Evolutionary conservation across 2,888 invertebrate species (phyloP).

Genomic region (Anticlea derivata): DNA sequence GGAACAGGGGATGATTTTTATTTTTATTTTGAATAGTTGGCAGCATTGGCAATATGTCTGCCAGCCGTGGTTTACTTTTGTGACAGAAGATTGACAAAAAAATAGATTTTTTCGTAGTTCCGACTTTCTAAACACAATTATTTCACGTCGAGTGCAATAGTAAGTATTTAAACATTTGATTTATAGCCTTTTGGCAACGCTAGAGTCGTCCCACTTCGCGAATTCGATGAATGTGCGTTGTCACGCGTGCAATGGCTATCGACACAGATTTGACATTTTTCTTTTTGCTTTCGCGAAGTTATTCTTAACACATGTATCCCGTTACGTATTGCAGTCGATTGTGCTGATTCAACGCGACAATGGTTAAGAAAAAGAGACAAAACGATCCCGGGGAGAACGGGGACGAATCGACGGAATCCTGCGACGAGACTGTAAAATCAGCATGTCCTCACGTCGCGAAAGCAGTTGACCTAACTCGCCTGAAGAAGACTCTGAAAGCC

Average conservation of each 20-base stretch:
- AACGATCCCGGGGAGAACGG: slow-evolving; percentile 85
- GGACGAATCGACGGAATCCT: slow-evolving; percentile 88
- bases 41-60: slow-evolving; percentile 76
- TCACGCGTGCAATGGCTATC: slow-evolving; percentile 82
- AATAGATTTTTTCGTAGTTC: slow-evolving; percentile 51
- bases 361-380: slow-evolving; percentile 91
- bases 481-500: slow-evolving; percentile 83
- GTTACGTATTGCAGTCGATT: slow-evolving; percentile 77
- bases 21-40: slow-evolving; percentile 51
- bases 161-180: slow-evolving; percentile 60
- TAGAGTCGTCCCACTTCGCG: slow-evolving; percentile 33
- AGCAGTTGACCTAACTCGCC: slow-evolving; percentile 85
- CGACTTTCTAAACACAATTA: slow-evolving; percentile 47
- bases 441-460: slow-evolving; percentile 88
- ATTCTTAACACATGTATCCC: slow-evolving; percentile 80
- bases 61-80: slow-evolving; percentile 69
- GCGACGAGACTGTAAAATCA: slow-evolving; percentile 86
- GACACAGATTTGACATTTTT: slow-evolving; percentile 81
- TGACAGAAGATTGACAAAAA: slow-evolving; percentile 68
- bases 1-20: slow-evolving; percentile 26
- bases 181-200: slow-evolving; percentile 38
- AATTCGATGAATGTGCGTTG: slow-evolving; percentile 74
- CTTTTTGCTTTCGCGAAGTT: slow-evolving; percentile 78
- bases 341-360: slow-evolving; percentile 70
- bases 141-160: slow-evolving; percentile 66